Percentiles rank a stretch among this genome's conserved stretches.
Conservation (phyloP, 2,888 invertebrate species). For the Netelia fuscicornis region DNA sequence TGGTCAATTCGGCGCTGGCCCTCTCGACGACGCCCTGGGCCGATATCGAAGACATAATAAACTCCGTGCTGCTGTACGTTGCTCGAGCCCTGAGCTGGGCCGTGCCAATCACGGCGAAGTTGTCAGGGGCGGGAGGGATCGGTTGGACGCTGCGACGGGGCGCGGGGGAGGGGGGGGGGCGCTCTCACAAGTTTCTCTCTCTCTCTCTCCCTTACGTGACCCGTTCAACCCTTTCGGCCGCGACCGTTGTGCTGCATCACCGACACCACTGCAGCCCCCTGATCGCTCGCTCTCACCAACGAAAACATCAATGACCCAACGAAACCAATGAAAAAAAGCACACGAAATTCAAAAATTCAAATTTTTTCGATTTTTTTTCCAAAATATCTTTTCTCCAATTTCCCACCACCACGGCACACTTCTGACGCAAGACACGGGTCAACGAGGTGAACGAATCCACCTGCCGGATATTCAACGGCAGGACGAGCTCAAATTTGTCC, state of each 20-base stretch:
- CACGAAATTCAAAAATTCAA: neutral
- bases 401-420: too few species aligned
- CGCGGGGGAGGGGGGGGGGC: neutral
- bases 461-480: conserved; percentile 27
- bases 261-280: conserved; percentile 53
- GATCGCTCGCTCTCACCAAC: conserved; percentile 52
- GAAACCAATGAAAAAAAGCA: neutral
- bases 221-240: conserved; percentile 64
- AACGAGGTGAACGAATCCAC: neutral
- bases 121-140: neutral
- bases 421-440: neutral
- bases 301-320: conserved; percentile 44
- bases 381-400: too few species aligned
- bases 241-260: conserved; percentile 61
- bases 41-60: conserved; percentile 92
- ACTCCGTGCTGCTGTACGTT: conserved; percentile 78
- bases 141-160: neutral
- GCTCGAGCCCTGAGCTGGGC: conserved; percentile 55
- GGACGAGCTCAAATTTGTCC: conserved; percentile 55
- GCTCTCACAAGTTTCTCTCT: conserved; percentile 9
- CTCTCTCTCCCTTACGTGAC: conserved; percentile 35
- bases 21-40: conserved; percentile 96
- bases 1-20: conserved; percentile 95
- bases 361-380: too few species aligned
- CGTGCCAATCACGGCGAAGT: conserved; percentile 17